These are phyloP conservation scores for Chymomyza caudatula DNA, from an alignment of 2,888 invertebrate genomes.

Conservation along the genomic window DNA sequence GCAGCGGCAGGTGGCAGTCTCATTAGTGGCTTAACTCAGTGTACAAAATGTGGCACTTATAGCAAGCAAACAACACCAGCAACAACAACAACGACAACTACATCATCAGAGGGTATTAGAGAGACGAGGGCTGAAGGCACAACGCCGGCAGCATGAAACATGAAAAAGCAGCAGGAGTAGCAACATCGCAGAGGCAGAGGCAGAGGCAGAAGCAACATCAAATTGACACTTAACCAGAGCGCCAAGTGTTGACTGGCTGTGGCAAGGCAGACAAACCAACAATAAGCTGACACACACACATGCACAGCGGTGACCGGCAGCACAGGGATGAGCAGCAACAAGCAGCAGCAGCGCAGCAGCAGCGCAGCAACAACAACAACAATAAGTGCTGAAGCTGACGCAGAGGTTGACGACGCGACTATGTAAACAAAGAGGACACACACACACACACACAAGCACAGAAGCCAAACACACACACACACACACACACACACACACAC, in stretches of 20 bases:
- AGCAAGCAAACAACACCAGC: conserved; percentile 40
- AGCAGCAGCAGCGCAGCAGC: conserved; percentile 32
- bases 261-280: conserved; percentile 3
- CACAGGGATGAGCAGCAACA: conserved; percentile 30
- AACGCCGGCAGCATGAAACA: conserved; percentile 44
- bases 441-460: conserved; percentile 11
- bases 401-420: neutral
- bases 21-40: conserved; percentile 68
- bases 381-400: conserved; percentile 23
- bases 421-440: conserved; percentile 35
- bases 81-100: conserved; percentile 17
- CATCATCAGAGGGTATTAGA: neutral
- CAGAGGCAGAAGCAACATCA: conserved; percentile 47
- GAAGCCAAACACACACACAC: too few relatives aligned
- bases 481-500: conserved; percentile 11
- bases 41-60: conserved; percentile 70
- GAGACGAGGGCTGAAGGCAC: neutral
- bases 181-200: neutral
- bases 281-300: conserved; percentile 25
- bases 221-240: conserved; percentile 66
- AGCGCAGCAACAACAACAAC: conserved; percentile 32
- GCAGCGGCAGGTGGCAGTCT: conserved; percentile 69
- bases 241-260: conserved; percentile 32
- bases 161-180: conserved; percentile 31
- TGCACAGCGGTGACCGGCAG: conserved; percentile 47